phyloP scores from a whole-genome alignment of 1,140 invertebrate species.

The Drosophila dunni region DNA sequence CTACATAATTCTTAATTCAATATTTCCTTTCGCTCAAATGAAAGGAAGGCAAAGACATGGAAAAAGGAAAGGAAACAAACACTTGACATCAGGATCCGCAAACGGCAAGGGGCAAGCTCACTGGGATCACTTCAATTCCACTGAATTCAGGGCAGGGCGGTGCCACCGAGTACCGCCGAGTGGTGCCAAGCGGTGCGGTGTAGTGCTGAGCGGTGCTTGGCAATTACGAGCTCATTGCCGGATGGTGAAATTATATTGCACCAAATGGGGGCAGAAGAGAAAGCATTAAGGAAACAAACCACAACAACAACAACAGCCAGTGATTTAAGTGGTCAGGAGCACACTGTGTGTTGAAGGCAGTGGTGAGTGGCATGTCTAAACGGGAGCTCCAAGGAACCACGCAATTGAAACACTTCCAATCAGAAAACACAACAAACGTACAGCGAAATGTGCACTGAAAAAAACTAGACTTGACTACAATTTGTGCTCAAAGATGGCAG shows the following conservation, averaged over 20 bases:
- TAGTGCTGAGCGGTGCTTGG: not conserved
- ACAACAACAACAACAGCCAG: not conserved
- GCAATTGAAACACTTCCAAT: conserved; percentile 42
- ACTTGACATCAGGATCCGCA: conserved; percentile 67
- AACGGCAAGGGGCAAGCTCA: conserved; percentile 3
- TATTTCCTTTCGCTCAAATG: conserved; percentile 63
- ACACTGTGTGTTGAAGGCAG: conserved; percentile 30
- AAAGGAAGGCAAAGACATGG: no score
- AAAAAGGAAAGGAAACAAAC: conserved; percentile 55
- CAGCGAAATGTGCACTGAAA: not conserved
- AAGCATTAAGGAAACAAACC: conserved; percentile 67
- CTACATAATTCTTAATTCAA: conserved; percentile 74
- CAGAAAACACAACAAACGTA: not conserved
- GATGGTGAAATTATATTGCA: conserved; percentile 62
- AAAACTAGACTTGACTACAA: no score
- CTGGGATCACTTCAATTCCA: conserved; percentile 11
- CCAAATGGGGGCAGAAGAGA: conserved; percentile 72
- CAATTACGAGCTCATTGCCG: conserved; percentile 55
- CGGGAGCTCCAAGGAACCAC: conserved; percentile 40
- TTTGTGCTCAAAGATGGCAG: no score
- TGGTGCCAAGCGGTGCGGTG: not conserved
- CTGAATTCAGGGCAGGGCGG: not conserved
- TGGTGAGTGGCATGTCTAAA: conserved; percentile 51
- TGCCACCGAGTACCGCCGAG: no score
- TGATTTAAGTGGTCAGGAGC: conserved; percentile 52